Percentiles rank a stretch among this genome's conserved stretches.
Evolutionary conservation across 2,888 invertebrate species (phyloP).

Genomic region (Nomada ferruginata): DNA sequence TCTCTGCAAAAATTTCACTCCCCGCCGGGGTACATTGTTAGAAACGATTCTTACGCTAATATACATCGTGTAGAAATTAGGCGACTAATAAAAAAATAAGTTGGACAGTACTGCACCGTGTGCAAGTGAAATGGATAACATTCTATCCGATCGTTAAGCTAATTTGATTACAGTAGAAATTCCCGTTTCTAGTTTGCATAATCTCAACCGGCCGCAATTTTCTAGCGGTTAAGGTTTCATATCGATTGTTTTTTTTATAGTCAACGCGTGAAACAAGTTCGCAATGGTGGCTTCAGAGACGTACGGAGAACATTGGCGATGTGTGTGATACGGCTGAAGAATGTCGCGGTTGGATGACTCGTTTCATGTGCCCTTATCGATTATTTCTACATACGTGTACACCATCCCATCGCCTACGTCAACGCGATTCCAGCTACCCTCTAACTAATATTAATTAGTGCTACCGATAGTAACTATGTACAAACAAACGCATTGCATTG

Average conservation of each 20-base stretch:
- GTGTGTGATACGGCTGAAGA: conserved; percentile 23
- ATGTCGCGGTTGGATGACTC: conserved; percentile 42
- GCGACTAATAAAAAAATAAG: neutral
- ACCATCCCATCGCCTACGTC: conserved; percentile 38
- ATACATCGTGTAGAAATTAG: too few relatives aligned
- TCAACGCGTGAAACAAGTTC: conserved; percentile 22
- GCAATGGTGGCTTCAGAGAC: conserved; percentile 3
- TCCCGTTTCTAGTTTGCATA: too few relatives aligned
- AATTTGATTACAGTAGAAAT: too few relatives aligned
- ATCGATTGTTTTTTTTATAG: neutral
- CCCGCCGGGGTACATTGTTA: too few relatives aligned
- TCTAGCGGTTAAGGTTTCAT: neutral
- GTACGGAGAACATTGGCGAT: conserved; percentile 42
- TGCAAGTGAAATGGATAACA: neutral
- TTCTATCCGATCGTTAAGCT: neutral
- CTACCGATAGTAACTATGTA: conserved; percentile 73
- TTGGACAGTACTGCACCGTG: neutral
- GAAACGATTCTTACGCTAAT: too few relatives aligned
- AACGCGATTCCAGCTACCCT: conserved; percentile 57
- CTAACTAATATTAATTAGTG: conserved; percentile 69
- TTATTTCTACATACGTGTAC: conserved; percentile 54
- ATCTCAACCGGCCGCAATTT: neutral
- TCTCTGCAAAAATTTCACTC: neutral
- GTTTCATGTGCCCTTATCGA: conserved; percentile 54
- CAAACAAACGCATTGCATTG: conserved; percentile 80